These are phyloP conservation scores for Linnaemya vulpina DNA, from an alignment of 2,888 invertebrate genomes.

Conservation along the genomic window DNA sequence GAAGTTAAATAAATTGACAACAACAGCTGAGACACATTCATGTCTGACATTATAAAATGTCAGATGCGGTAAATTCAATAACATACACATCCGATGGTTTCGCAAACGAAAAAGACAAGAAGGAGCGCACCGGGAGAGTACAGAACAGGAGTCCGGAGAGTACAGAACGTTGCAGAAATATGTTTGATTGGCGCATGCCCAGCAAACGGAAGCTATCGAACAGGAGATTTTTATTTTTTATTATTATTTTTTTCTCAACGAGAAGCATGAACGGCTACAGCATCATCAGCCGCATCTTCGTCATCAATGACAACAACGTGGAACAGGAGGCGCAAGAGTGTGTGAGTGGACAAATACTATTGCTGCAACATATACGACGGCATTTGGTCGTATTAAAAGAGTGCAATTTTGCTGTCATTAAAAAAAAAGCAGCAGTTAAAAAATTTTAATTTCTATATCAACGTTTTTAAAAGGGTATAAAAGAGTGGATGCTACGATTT, in stretches of 20 bases:
- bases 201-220: slow-evolving; percentile 45
- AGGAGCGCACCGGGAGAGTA: no score
- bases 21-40: slow-evolving; percentile 71
- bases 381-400: slow-evolving; percentile 12
- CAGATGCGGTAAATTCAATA: slow-evolving; percentile 67
- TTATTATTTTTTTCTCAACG: no score
- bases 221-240: background rate
- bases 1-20: slow-evolving; percentile 69
- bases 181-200: slow-evolving; percentile 69
- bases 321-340: slow-evolving; percentile 25
- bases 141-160: slow-evolving; percentile 16
- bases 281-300: slow-evolving; percentile 45
- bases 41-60: slow-evolving; percentile 68
- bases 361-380: slow-evolving; percentile 6
- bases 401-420: background rate
- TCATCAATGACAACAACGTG: slow-evolving; percentile 46
- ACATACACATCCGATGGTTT: slow-evolving; percentile 51
- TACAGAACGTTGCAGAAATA: slow-evolving; percentile 40
- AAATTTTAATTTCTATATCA: no score
- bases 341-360: slow-evolving; percentile 5
- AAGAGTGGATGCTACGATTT: no score
- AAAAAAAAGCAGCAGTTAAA: no score
- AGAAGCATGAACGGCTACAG: slow-evolving; percentile 30
- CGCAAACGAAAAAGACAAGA: slow-evolving; percentile 39
- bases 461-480: background rate